Conservation (phyloP, 2,113 vertebrate genomes). For the Scortum barcoo region DNA sequence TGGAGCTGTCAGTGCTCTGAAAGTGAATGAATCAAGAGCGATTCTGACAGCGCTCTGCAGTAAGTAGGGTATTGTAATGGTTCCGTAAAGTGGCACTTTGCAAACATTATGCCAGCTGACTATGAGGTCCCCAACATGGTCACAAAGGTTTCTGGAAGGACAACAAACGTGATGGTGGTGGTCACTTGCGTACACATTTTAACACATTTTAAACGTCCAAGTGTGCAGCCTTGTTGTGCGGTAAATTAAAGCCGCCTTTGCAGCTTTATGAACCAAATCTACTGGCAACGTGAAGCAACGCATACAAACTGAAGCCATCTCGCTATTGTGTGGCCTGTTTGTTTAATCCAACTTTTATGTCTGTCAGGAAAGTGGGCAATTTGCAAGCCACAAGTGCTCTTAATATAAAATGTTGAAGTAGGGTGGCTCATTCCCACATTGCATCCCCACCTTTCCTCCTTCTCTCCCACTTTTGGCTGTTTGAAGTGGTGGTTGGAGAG, state of each 20-base stretch:
- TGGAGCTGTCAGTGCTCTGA: constrained; percentile 17
- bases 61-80: constrained; percentile 47
- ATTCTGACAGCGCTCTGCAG: constrained; percentile 50
- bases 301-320: constrained; percentile 18
- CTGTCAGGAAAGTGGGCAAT: constrained; percentile 73
- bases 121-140: constrained; percentile 11
- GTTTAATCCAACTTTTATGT: constrained; percentile 73
- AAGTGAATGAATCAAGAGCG: constrained; percentile 53
- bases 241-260: not conserved
- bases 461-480: constrained; percentile 68
- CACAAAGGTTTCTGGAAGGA: not conserved
- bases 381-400: constrained; percentile 70
- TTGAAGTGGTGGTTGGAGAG: constrained; percentile 71
- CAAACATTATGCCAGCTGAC: constrained; percentile 37
- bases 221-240: not conserved
- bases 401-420: constrained; percentile 73
- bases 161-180: constrained; percentile 1
- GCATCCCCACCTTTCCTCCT: constrained; percentile 74
- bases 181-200: not conserved
- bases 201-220: not conserved
- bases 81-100: constrained; percentile 65
- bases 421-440: constrained; percentile 70
- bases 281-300: not conserved
- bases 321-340: constrained; percentile 60
- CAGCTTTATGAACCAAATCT: constrained; percentile 14